Conservation (phyloP, 1,140 invertebrate species). For the Conus betulinus region DNA sequence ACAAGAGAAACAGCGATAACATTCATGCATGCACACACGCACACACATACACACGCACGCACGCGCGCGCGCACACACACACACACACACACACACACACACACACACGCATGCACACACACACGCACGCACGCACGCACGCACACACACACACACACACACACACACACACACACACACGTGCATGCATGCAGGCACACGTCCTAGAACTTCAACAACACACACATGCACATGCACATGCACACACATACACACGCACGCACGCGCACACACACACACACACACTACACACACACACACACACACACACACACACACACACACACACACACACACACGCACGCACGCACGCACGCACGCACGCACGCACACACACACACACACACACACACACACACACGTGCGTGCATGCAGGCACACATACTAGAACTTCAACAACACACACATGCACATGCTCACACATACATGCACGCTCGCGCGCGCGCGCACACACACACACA, state of each 20-base stretch:
- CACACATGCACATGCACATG: neutral
- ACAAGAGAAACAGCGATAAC: too few relatives aligned
- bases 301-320: neutral
- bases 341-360: neutral
- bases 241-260: too few relatives aligned
- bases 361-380: neutral
- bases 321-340: neutral
- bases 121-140: neutral
- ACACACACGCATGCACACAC: neutral
- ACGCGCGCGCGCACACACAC: too few relatives aligned
- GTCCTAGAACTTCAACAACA: too few relatives aligned
- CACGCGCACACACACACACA: neutral
- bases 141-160: neutral
- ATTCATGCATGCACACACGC: too few relatives aligned
- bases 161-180: neutral
- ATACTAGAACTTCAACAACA: too few relatives aligned
- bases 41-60: too few relatives aligned
- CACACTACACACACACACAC: neutral
- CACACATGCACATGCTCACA: neutral
- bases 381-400: neutral
- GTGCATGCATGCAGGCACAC: too few relatives aligned
- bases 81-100: too few relatives aligned
- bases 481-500: neutral
- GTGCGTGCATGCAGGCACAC: neutral
- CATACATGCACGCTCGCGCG: neutral